Percentiles rank a stretch among this genome's conserved stretches.
These are phyloP conservation scores for Sterrhoptilus dennistouni DNA, from an alignment of 2,113 vertebrate species.

Conservation along the genomic window DNA sequence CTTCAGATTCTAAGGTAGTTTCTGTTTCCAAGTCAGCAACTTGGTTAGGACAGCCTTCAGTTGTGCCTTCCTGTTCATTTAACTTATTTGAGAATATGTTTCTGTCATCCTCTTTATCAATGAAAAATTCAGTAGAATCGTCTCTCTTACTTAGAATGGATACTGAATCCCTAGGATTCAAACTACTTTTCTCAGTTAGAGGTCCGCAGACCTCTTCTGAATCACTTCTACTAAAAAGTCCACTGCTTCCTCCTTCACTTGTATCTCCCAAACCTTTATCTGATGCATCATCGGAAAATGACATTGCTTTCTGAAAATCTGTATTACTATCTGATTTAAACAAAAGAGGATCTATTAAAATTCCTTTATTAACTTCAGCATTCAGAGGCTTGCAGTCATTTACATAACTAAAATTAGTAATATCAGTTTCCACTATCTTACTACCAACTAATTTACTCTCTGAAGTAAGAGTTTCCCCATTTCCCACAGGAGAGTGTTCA, in stretches of 20 bases:
- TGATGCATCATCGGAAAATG: conserved; percentile 69
- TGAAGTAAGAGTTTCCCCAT: conserved; percentile 74
- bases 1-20: conserved; percentile 61
- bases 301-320: conserved; percentile 74
- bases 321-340: conserved; percentile 75
- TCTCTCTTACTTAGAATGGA: conserved; percentile 58
- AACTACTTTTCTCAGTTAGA: conserved; percentile 58
- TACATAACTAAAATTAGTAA: conserved; percentile 46
- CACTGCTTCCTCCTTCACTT: conserved; percentile 74
- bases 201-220: conserved; percentile 70
- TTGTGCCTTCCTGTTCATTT: conserved; percentile 50
- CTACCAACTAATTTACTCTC: conserved; percentile 56
- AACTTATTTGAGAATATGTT: conserved; percentile 44
- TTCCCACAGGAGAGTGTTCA: conserved; percentile 82
- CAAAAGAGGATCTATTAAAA: conserved; percentile 82
- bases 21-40: conserved; percentile 71
- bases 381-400: conserved; percentile 67
- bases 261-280: conserved; percentile 77
- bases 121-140: conserved; percentile 58
- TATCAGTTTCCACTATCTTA: conserved; percentile 23
- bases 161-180: conserved; percentile 44
- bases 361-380: conserved; percentile 69
- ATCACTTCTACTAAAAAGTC: conserved; percentile 69
- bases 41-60: conserved; percentile 72
- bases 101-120: conserved; percentile 69